These are phyloP conservation scores for Parus major DNA, from an alignment of 2,113 vertebrate species.

Conservation along the genomic window DNA sequence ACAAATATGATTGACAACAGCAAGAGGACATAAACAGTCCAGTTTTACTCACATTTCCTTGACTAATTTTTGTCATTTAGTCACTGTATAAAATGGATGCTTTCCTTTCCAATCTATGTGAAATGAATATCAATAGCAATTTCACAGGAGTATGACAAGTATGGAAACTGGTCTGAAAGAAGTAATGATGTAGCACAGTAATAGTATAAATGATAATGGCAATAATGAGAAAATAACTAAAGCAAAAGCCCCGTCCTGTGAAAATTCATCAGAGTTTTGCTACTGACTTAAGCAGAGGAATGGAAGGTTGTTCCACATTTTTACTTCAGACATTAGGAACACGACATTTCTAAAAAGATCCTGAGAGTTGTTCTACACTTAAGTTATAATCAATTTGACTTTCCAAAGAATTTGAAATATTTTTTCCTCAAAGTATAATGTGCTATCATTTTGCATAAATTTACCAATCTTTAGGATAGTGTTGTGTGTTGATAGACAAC, in stretches of 20 bases:
- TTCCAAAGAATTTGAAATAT: not conserved
- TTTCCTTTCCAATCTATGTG: not conserved
- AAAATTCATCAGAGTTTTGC: not conserved
- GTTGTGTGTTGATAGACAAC: not conserved
- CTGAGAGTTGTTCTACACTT: fast-evolving
- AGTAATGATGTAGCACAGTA: not conserved
- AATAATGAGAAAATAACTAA: not conserved
- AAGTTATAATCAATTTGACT: not conserved
- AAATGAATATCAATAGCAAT: not conserved
- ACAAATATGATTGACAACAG: not conserved
- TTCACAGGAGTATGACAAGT: not conserved
- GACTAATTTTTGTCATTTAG: not conserved
- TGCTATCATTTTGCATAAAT: not conserved
- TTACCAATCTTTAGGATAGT: not conserved
- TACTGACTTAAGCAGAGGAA: not conserved
- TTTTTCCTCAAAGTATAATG: not conserved
- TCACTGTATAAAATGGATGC: not conserved
- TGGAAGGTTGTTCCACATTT: not conserved
- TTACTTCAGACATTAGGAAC: not conserved
- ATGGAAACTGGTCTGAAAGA: not conserved
- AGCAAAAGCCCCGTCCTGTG: not conserved
- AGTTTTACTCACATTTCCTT: not conserved
- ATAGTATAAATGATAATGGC: not conserved
- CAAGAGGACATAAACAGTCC: not conserved
- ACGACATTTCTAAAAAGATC: not conserved